Base-by-base conservation (phyloP, 2,888 invertebrate species). In the Pharmacophagus antenor region DNA sequence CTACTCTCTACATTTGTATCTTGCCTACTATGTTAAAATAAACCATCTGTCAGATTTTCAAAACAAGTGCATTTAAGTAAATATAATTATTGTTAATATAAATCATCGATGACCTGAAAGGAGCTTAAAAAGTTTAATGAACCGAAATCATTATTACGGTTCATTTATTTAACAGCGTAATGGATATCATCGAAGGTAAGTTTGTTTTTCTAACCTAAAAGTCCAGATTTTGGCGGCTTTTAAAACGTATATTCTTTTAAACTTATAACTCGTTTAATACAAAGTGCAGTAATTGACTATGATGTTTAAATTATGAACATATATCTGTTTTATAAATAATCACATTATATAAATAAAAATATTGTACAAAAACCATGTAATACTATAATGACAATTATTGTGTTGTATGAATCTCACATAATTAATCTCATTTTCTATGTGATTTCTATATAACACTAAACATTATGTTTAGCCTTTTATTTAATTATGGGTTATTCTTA, bases 151-250 rank as follows among this genome's bases (percentile, higher is more conserved):
- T 18, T 51, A 5, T 5, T 5, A 15, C 15, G 10, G 50, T 21
- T 27, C 12, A 22, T 49, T 44, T 25, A 8, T 41, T 18, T 18
- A 15, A 6, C 21, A 49, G 17, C 2, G 71, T 31, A 63, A 88
- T 88, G 88, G 88, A 88, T 68, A 76, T 86, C 62, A 84, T 79
- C 66, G 88, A 88, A 82, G 88, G 88, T 88, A 74, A 76, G 62
- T 65, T 61, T 58, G 58, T 6, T 56, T 64, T 63, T 47, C 66
- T 76, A 76, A 76, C 76, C 73, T 73, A 62, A 27, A 15, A 15
- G 31, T 21, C 50, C 12, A 48, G 20, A 37, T 47, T 68, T 72
- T 69, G 71, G 73, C 73, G 70, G 68, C 63, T 66, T 56, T 51
- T 12, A 37, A 31, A 41, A 41, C 17, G 15, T 37, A 4, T 37